Evolutionary conservation across 2,797 vertebrate species (phyloP).

Genomic region (Leptodactylus fallax): DNA sequence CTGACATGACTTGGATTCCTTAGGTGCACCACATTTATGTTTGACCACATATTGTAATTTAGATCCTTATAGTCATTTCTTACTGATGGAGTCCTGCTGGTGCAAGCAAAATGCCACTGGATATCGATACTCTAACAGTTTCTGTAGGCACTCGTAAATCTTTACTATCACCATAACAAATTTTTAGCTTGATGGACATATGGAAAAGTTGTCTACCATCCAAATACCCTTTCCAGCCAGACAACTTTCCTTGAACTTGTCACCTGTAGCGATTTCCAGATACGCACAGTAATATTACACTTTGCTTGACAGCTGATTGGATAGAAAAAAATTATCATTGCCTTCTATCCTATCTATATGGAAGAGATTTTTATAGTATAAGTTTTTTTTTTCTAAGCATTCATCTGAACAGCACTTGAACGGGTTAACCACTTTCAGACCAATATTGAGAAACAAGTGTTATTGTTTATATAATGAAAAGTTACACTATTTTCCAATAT

Average conservation of each 20-base stretch:
- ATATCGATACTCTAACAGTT: conserved; percentile 5
- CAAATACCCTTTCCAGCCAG: conserved; percentile 21
- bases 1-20: conserved; percentile 37
- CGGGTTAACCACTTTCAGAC: no score
- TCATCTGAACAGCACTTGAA: no score
- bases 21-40: conserved; percentile 52
- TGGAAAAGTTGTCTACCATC: background rate
- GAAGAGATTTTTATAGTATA: background rate
- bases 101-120: conserved; percentile 29
- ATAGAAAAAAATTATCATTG: background rate
- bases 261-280: background rate
- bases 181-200: conserved; percentile 38
- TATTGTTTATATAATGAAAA: no score
- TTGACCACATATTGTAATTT: conserved; percentile 44
- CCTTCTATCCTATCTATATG: background rate
- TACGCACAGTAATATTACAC: conserved; percentile 24
- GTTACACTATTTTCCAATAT: no score
- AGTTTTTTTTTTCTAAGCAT: no score
- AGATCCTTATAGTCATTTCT: conserved; percentile 59
- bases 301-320: conserved; percentile 3
- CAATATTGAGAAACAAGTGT: no score
- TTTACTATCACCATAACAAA: conserved; percentile 21
- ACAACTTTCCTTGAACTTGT: conserved; percentile 36
- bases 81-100: conserved; percentile 25
- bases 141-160: conserved; percentile 32